Percentiles rank a stretch among this genome's conserved stretches.
Conservation (phyloP, 1,140 invertebrate genomes). For the Dendrolimus punctatus region DNA sequence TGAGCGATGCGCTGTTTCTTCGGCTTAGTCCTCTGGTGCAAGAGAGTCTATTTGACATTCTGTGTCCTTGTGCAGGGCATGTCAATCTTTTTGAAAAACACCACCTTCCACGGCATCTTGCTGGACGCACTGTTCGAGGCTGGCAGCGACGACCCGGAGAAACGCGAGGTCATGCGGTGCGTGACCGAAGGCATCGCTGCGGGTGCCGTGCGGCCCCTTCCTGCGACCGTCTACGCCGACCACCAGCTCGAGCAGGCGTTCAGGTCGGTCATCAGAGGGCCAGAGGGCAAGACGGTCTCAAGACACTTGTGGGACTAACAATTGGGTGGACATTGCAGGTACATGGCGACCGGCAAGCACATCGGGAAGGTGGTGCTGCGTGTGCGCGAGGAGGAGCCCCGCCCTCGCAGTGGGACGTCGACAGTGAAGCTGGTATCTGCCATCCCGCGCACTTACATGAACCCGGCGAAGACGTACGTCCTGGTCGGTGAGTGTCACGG, state of each 20-base stretch:
- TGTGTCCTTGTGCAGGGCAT: constrained; percentile 76
- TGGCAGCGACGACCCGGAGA: constrained; percentile 77
- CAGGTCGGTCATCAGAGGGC: constrained; percentile 50
- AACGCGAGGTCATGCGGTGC: constrained; percentile 80
- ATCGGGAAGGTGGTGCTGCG: constrained; percentile 96
- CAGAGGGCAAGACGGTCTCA: no score
- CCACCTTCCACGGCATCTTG: constrained; percentile 96
- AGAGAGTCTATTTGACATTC: no score
- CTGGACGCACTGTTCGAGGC: constrained; percentile 91
- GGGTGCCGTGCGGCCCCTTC: constrained; percentile 90
- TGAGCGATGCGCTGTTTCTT: constrained; percentile 21
- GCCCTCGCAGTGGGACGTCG: constrained; percentile 15
- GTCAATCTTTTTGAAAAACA: constrained; percentile 95
- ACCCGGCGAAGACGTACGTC: no score
- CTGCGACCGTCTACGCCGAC: constrained; percentile 85
- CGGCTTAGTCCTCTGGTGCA: no score
- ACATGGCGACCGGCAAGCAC: constrained; percentile 97
- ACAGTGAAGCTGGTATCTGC: constrained; percentile 77
- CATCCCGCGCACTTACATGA: constrained; percentile 78
- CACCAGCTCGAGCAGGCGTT: constrained; percentile 95
- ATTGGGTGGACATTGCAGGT: constrained; percentile 60
- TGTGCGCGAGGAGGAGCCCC: constrained; percentile 84
- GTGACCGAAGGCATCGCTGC: constrained; percentile 86
- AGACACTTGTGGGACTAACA: not conserved
- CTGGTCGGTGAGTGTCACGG: no score